Evolutionary conservation across 2,888 invertebrate genomes (phyloP).

Genomic region (Trachelus troglodyta): DNA sequence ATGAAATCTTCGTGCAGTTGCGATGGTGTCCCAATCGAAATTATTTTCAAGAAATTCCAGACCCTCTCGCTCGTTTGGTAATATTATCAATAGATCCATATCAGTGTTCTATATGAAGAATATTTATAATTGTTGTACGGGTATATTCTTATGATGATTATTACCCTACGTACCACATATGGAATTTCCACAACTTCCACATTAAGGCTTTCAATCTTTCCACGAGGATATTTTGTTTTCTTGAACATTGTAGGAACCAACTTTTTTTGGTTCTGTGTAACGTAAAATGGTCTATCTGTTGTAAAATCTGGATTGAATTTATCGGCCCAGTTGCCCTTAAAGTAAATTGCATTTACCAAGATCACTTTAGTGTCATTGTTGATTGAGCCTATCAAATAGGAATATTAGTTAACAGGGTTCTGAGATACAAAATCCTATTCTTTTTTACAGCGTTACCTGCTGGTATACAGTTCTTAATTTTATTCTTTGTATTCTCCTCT

Average conservation of each 20-base stretch:
- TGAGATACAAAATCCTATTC: background rate
- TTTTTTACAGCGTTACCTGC: conserved; percentile 41
- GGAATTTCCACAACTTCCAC: conserved; percentile 64
- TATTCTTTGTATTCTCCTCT: conserved; percentile 66
- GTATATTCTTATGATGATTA: too few relatives aligned
- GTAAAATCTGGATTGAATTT: conserved; percentile 62
- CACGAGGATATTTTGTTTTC: conserved; percentile 40
- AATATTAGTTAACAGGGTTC: background rate
- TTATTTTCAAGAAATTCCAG: conserved; percentile 63
- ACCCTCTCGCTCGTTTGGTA: conserved; percentile 61
- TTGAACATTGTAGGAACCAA: conserved; percentile 46
- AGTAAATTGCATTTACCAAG: conserved; percentile 66
- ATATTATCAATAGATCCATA: conserved; percentile 61
- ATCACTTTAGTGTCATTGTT: conserved; percentile 54
- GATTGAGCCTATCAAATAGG: conserved; percentile 41
- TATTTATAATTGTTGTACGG: background rate
- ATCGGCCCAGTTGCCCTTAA: conserved; percentile 64
- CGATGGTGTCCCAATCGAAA: conserved; percentile 57
- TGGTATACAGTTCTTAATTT: conserved; percentile 68
- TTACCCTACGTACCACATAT: conserved; percentile 51
- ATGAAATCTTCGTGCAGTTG: conserved; percentile 28
- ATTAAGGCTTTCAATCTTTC: conserved; percentile 46
- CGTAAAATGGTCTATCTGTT: conserved; percentile 57
- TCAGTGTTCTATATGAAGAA: conserved; percentile 48
- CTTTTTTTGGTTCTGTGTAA: conserved; percentile 41